These are phyloP conservation scores for Agelastica alni DNA, from an alignment of 2,888 invertebrate species.

Conservation along the genomic window DNA sequence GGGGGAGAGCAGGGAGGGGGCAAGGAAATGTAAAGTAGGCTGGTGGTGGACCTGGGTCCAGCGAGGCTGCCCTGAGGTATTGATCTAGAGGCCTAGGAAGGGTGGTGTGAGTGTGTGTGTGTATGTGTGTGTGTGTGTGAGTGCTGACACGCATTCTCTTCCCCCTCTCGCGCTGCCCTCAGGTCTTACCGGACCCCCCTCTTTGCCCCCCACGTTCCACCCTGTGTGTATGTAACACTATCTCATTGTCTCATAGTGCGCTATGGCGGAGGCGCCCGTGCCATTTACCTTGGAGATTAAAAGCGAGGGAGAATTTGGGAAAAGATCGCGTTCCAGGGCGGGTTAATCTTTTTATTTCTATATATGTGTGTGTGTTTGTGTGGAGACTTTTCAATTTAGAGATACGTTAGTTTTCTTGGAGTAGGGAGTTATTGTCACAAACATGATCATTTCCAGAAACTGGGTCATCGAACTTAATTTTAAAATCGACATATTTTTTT, in stretches of 20 bases:
- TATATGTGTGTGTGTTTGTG: neutral
- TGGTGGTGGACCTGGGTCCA: constrained; percentile 58
- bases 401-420: too few relatives aligned
- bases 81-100: constrained; percentile 56
- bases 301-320: constrained; percentile 1
- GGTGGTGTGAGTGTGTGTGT: constrained; percentile 41
- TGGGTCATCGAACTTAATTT: too few relatives aligned
- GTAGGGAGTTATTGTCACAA: too few relatives aligned
- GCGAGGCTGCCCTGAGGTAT: constrained; percentile 57
- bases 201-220: neutral
- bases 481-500: too few relatives aligned
- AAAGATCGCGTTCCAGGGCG: neutral
- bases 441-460: too few relatives aligned
- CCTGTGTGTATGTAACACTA: constrained; percentile 46
- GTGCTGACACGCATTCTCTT: constrained; percentile 54
- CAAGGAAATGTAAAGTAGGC: constrained; percentile 64
- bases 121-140: constrained; percentile 53
- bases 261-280: constrained; percentile 25
- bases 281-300: constrained; percentile 33
- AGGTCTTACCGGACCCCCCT: constrained; percentile 43
- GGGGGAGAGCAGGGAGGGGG: constrained; percentile 42
- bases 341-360: neutral
- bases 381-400: neutral
- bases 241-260: constrained; percentile 42
- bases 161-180: constrained; percentile 39